Base-by-base conservation (phyloP, 2,888 invertebrate species). In the Chrysotoxum bicinctum region DNA sequence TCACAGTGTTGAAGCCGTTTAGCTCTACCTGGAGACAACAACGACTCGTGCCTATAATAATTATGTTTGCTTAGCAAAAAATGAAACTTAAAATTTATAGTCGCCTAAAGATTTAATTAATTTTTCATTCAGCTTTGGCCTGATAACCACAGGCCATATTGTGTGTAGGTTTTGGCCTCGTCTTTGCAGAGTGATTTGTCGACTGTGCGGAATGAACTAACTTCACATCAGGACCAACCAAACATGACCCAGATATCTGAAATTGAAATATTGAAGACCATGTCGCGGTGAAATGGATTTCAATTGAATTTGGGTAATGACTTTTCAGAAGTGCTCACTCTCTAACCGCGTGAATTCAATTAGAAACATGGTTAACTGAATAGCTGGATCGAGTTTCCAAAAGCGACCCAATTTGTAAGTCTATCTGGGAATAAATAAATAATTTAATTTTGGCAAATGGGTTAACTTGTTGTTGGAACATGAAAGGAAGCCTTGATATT, bases 161-260 rank as follows among this genome's bases (percentile, higher is more conserved):
- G 14, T 14, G 14, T 37, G 37, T 37, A 37, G 3, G 37, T 1
- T 68, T 1, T 50, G 26, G 0, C 2, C n/a, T 30, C 16, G n/a
- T 26, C 5, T 10, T 56, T 23, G 26, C 43, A 21, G 4, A 37
- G 16, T 19, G 8, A 6, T 32, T 32, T 19, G 10, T 5, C 21
- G 50, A 3, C 4, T 6, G 23, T 35, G 19, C 32, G 32, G 37
- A 26, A 32, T 37, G 14, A 68, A 68, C 62, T 54, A 48, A 76
- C 40, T 50, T 69, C 48, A 62, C 69, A 69, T 60, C 45, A 26
- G 19, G 40, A 69, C 78, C 56, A 74, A 74, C 56, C 69, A 78
- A 83, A 74, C 64, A 78, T 83, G 78, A 78, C 83, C 83, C 43
- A 58, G 56, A 83, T 78, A 56, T 54, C 40, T 9, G 30, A 43